phyloP scores from a whole-genome alignment of 2,888 invertebrate genomes.

The Leucophora obtusa region DNA sequence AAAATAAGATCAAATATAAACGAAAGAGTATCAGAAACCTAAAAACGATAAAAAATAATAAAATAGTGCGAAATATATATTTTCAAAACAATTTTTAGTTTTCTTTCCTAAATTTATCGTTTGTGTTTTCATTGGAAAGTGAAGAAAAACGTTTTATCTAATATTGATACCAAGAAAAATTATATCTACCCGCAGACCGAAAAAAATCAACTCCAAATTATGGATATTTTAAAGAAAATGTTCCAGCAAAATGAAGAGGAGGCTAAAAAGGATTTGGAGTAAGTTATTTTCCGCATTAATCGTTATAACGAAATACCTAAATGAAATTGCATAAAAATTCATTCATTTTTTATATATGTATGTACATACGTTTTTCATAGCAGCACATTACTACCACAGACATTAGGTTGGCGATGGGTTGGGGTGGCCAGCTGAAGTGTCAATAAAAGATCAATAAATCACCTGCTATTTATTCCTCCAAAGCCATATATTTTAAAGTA shows the following conservation, averaged over 20 bases:
- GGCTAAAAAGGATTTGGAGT: conserved; percentile 66
- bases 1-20: background rate
- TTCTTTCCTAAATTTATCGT: conserved; percentile 50
- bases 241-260: conserved; percentile 70
- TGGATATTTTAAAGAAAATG: conserved; percentile 75
- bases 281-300: conserved; percentile 49
- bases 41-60: background rate
- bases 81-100: conserved; percentile 28
- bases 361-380: background rate
- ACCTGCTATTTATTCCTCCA: background rate
- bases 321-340: conserved; percentile 50
- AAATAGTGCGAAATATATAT: conserved; percentile 1
- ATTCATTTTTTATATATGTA: conserved; percentile 45
- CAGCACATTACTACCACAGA: background rate
- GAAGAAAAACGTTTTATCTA: background rate
- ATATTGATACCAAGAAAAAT: conserved; percentile 11
- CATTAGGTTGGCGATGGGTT: background rate
- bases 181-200: conserved; percentile 24
- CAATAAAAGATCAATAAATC: conserved; percentile 40
- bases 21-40: background rate
- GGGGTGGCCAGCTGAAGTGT: conserved; percentile 25
- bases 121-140: conserved; percentile 17
- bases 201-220: conserved; percentile 49
- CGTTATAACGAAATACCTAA: background rate
- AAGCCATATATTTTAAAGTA: background rate